phyloP scores from a whole-genome alignment of 2,888 invertebrate species.

The Argyresthia albistria region DNA sequence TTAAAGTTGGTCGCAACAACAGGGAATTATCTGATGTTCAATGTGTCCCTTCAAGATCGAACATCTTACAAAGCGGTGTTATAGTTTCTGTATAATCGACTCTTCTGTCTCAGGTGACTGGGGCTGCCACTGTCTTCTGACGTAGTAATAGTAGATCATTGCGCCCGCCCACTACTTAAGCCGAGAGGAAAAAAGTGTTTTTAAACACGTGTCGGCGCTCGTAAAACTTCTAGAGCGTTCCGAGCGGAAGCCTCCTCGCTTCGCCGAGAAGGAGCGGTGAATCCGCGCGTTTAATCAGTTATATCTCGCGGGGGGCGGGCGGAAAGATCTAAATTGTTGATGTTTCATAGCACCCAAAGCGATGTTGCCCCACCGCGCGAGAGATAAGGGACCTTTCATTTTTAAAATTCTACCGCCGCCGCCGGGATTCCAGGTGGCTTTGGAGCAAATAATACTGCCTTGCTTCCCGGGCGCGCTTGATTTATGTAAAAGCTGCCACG shows the following conservation, averaged over 20 bases:
- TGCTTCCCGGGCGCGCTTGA: background rate
- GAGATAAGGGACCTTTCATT: slow-evolving; percentile 8
- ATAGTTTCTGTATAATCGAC: too few species aligned
- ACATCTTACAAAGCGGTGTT: too few species aligned
- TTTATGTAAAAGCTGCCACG: slow-evolving; percentile 1
- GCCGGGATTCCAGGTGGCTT: slow-evolving; percentile 3
- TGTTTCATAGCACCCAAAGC: slow-evolving; percentile 7
- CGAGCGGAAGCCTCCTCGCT: background rate
- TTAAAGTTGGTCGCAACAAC: slow-evolving; percentile 35
- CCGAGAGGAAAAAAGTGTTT: too few species aligned
- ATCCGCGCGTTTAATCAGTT: slow-evolving; percentile 6
- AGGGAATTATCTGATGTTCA: background rate
- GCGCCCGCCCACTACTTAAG: too few species aligned
- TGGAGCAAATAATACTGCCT: background rate
- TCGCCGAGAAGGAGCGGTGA: background rate
- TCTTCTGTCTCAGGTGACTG: too few species aligned
- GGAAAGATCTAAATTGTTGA: slow-evolving; percentile 9
- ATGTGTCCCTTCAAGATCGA: too few species aligned
- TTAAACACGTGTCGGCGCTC: too few species aligned
- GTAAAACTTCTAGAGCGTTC: too few species aligned
- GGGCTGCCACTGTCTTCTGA: too few species aligned
- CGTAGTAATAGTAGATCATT: too few species aligned
- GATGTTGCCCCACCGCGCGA: slow-evolving; percentile 1
- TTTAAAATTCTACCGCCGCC: slow-evolving; percentile 2
- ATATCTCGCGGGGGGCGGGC: slow-evolving; percentile 4